Evolutionary conservation across 2,888 invertebrate genomes (phyloP).

Genomic region (Drosophila robusta): DNA sequence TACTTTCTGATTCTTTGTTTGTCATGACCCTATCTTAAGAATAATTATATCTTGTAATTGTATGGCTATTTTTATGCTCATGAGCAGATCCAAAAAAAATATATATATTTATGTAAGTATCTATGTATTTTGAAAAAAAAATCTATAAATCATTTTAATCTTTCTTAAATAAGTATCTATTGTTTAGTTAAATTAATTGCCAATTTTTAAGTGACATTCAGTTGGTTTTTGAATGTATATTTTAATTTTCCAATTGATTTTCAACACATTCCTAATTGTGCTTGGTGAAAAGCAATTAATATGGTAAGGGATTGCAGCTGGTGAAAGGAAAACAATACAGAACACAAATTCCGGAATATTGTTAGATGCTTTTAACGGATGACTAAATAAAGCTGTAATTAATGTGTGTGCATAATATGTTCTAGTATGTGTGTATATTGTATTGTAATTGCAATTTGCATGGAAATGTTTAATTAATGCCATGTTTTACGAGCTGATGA

Average conservation of each 20-base stretch:
- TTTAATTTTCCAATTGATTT: neutral
- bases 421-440: constrained; percentile 7
- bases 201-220: too few relatives aligned
- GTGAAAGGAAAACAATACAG: constrained; percentile 20
- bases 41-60: too few relatives aligned
- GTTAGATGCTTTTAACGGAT: constrained; percentile 56
- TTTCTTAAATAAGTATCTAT: too few relatives aligned
- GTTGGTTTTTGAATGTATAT: neutral
- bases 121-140: too few relatives aligned
- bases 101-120: too few relatives aligned
- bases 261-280: neutral
- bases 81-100: too few relatives aligned
- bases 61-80: too few relatives aligned
- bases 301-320: constrained; percentile 16
- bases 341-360: constrained; percentile 40
- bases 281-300: constrained; percentile 30
- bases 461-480: constrained; percentile 72
- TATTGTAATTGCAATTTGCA: constrained; percentile 64
- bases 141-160: too few relatives aligned
- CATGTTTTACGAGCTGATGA: constrained; percentile 56
- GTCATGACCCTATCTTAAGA: too few relatives aligned
- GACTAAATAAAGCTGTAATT: constrained; percentile 56
- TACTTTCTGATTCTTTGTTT: too few relatives aligned
- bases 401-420: constrained; percentile 36
- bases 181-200: too few relatives aligned